Base-by-base conservation (phyloP, 2,113 vertebrate species). In the Noturus placidus region DNA sequence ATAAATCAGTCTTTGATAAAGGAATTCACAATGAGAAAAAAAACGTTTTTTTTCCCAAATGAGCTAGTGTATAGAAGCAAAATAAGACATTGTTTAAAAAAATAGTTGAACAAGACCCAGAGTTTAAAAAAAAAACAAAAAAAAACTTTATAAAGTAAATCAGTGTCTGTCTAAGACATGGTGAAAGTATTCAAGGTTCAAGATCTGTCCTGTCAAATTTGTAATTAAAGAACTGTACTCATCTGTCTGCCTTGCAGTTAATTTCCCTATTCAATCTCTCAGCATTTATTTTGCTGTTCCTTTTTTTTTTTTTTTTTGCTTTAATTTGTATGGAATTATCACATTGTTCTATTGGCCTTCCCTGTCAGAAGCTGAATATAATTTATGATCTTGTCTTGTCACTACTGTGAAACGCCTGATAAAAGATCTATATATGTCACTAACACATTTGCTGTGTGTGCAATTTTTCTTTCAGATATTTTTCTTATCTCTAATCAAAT, bases 331-430 rank as follows among this genome's bases (percentile, higher is more conserved):
- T 90, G 82, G 50, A 77, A 88, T 91, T 92, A 72, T 82, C 92
- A 88, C 89, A 46, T 90, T 88, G 92, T 86, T 92, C 88, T 92
- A 92, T 94, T 93, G 59, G 93, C 91, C 92, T 95, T 94, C 92
- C 87, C 93, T 94, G 95, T 95, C 94, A 94, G 92, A 91, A 95
- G 94, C 94, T 95, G 87, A 92, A 92, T 95, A 95, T 96, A 94
- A 95, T 96, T 95, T 95, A 95, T 95, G 93, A 95, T 93, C 92
- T 95, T 94, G 95, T 96, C 95, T 95, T 94, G 95, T 95, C 95
- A 93, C 91, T 35, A 94, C 94, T 95, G 94, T 96, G 94, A 95
- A 95, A 93, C 91, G 92, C 93, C 94, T 95, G 95, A 95, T 95
- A 95, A 95, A 93, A 86, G 93, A 94, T 95, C 93, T 95, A 94